These are phyloP conservation scores for Chamaetylas fuelleborni DNA, from an alignment of 2,113 vertebrate species.

Conservation along the genomic window DNA sequence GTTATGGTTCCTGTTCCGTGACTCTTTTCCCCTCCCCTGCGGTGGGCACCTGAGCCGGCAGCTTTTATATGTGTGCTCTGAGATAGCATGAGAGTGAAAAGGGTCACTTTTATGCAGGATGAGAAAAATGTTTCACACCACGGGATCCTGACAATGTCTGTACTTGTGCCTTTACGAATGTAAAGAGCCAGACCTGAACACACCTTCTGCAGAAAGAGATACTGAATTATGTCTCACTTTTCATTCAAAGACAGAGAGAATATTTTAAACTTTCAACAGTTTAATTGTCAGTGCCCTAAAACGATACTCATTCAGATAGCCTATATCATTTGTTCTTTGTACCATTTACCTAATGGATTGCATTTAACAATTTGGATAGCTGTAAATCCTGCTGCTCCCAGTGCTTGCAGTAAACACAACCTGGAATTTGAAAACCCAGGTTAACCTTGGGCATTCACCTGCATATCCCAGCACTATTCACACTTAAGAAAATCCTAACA, in stretches of 20 bases:
- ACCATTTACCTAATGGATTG: background rate
- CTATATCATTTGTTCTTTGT: background rate
- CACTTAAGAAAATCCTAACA: background rate
- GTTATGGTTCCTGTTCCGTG: slow-evolving; percentile 28
- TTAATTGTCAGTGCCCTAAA: background rate
- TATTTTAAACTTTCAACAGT: background rate
- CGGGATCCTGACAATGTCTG: slow-evolving; percentile 7
- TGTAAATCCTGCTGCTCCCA: background rate
- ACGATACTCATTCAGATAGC: background rate
- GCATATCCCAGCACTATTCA: background rate
- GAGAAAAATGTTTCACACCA: slow-evolving; percentile 25
- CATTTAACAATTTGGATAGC: background rate
- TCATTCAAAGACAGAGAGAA: background rate
- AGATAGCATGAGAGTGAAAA: background rate
- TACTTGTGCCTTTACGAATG: background rate
- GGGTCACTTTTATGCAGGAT: background rate
- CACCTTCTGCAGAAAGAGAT: background rate
- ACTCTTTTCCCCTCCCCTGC: slow-evolving; percentile 18
- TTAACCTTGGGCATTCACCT: background rate
- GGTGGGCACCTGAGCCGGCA: background rate
- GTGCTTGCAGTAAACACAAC: background rate
- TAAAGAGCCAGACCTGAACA: background rate
- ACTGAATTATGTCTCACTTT: background rate
- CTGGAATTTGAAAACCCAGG: background rate
- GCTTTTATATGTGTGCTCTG: background rate